Conservation (phyloP, 2,113 vertebrate genomes). For the Haemorhous mexicanus region DNA sequence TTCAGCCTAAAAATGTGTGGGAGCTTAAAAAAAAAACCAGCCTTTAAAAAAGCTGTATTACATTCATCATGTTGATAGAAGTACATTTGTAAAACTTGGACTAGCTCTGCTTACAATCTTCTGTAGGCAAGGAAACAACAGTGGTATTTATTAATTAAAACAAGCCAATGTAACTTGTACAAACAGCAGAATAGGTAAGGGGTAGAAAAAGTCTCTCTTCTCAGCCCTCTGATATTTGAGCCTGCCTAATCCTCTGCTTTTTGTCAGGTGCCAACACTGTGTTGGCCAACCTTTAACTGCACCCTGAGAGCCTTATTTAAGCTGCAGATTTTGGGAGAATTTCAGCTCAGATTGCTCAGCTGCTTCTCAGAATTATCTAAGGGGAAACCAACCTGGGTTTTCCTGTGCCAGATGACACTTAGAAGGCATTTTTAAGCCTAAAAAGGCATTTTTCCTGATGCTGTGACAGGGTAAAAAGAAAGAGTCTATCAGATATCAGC, state of each 20-base stretch:
- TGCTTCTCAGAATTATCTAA: background rate
- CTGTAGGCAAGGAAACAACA: slow-evolving; percentile 43
- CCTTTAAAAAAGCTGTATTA: background rate
- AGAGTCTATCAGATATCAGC: background rate
- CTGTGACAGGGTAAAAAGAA: background rate
- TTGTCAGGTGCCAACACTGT: slow-evolving; percentile 17
- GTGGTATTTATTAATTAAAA: slow-evolving; percentile 63
- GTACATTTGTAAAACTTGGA: slow-evolving; percentile 19
- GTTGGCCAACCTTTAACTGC: slow-evolving; percentile 6
- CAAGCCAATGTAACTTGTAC: slow-evolving; percentile 29
- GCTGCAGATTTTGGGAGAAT: background rate
- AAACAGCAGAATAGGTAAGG: slow-evolving; percentile 19
- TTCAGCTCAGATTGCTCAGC: slow-evolving; percentile 13
- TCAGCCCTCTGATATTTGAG: slow-evolving; percentile 6
- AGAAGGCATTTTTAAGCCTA: background rate
- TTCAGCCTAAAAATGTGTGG: background rate
- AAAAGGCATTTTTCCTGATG: background rate
- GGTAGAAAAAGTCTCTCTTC: background rate
- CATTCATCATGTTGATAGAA: background rate
- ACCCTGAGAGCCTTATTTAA: background rate
- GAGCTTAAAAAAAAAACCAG: background rate
- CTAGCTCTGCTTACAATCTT: slow-evolving; percentile 29
- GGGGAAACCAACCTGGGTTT: background rate
- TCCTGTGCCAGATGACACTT: background rate
- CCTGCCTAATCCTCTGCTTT: background rate